Conservation (phyloP, 2,888 invertebrate species). For the Polyommatus icarus region DNA sequence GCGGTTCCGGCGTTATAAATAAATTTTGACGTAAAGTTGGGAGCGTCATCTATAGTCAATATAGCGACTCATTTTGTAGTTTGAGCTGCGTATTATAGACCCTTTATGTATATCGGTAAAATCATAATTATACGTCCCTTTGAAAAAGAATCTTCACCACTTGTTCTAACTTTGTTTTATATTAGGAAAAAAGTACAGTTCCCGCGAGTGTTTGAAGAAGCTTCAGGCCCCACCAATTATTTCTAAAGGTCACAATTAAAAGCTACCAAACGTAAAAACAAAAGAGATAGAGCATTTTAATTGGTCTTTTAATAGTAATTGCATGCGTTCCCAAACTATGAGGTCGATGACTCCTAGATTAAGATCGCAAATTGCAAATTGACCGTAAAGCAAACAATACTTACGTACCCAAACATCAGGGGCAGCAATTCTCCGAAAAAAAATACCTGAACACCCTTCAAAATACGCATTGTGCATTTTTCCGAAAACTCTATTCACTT, state of each 20-base stretch:
- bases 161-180: too few relatives aligned
- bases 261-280: not conserved
- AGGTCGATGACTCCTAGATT: conserved; percentile 73
- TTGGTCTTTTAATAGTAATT: conserved; percentile 34
- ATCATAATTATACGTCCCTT: too few relatives aligned
- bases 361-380: conserved; percentile 64
- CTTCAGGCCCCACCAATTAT: not conserved
- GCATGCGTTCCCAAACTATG: conserved; percentile 44
- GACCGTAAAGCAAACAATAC: conserved; percentile 75
- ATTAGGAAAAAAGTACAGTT: too few relatives aligned
- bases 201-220: too few relatives aligned
- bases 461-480: conserved; percentile 77
- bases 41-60: too few relatives aligned
- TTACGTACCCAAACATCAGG: conserved; percentile 66
- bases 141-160: too few relatives aligned
- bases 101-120: too few relatives aligned
- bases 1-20: too few relatives aligned
- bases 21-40: too few relatives aligned
- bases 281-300: conserved; percentile 44
- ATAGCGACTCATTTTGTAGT: too few relatives aligned
- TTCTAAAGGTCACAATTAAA: not conserved
- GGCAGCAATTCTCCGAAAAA: conserved; percentile 70
- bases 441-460: conserved; percentile 63
- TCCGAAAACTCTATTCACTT: conserved; percentile 78
- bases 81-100: too few relatives aligned